Conservation (phyloP, 2,797 vertebrate genomes). For the Gadopsis bispinosus region DNA sequence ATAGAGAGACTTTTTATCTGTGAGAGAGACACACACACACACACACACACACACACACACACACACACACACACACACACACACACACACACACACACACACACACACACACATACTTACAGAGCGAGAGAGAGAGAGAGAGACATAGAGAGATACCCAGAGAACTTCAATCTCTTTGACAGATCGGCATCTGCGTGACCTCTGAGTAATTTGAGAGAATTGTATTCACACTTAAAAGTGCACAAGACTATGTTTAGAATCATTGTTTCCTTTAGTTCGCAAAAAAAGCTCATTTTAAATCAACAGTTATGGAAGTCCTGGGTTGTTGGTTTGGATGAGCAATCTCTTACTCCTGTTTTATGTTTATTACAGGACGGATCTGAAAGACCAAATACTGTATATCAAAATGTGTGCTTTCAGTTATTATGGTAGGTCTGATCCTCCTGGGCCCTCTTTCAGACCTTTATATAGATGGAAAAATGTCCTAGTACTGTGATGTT, state of each 20-base stretch:
- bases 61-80: no score
- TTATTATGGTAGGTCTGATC: not conserved
- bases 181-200: conserved; percentile 27
- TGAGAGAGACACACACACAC: no score
- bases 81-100: no score
- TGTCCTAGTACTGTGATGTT: not conserved
- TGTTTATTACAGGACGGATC: not conserved
- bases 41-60: no score
- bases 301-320: not conserved
- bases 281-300: not conserved
- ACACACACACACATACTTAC: no score
- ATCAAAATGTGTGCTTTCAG: not conserved
- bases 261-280: not conserved
- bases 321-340: not conserved
- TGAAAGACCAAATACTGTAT: not conserved
- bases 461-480: not conserved
- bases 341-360: not conserved
- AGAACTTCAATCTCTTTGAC: conserved; percentile 1
- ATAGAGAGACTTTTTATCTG: no score
- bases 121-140: conserved; percentile 14
- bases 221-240: not conserved
- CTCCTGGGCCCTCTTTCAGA: not conserved
- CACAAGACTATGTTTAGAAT: not conserved
- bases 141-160: conserved; percentile 10
- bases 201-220: conserved; percentile 7